Percentiles rank a stretch among this genome's conserved stretches.
These are phyloP conservation scores for Brachyopa scutellaris DNA, from an alignment of 2,888 invertebrate species.

Conservation along the genomic window DNA sequence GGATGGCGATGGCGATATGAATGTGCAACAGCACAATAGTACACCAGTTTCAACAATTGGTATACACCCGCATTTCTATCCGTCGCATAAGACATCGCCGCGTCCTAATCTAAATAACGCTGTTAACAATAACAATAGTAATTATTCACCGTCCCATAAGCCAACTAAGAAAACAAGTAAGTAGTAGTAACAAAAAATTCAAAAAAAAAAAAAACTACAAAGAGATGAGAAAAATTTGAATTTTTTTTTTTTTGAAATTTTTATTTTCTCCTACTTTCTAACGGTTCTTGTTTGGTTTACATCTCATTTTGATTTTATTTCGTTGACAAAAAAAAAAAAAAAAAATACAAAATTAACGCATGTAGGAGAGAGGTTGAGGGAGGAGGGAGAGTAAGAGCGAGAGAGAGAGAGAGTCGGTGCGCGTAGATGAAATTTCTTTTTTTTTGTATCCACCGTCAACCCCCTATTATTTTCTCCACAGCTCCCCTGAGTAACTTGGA, in stretches of 20 bases:
- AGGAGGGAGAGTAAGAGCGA: too few relatives aligned
- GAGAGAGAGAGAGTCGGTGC: background rate
- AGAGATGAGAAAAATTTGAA: slow-evolving; percentile 10
- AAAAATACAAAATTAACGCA: slow-evolving; percentile 36
- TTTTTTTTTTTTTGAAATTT: background rate
- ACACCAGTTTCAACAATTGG: slow-evolving; percentile 74
- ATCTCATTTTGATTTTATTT: slow-evolving; percentile 4
- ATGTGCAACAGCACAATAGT: slow-evolving; percentile 76
- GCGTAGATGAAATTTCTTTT: too few relatives aligned
- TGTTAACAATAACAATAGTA: slow-evolving; percentile 78
- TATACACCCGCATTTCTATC: slow-evolving; percentile 75
- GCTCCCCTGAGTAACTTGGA: too few relatives aligned
- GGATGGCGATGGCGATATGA: slow-evolving; percentile 76
- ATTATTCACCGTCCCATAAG: slow-evolving; percentile 82
- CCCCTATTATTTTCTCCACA: too few relatives aligned
- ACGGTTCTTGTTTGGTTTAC: background rate
- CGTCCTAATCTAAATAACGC: slow-evolving; percentile 76
- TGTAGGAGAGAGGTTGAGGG: slow-evolving; percentile 50
- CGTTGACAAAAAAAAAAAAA: slow-evolving; percentile 19
- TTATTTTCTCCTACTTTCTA: background rate
- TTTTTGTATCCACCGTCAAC: too few relatives aligned
- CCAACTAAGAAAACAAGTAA: slow-evolving; percentile 86
- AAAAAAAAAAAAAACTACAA: slow-evolving; percentile 64
- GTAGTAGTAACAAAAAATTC: slow-evolving; percentile 75
- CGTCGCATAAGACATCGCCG: slow-evolving; percentile 76